Conservation (phyloP, 37 sponge, comb jelly and placozoan species). For the Eunapius fragilis region DNA sequence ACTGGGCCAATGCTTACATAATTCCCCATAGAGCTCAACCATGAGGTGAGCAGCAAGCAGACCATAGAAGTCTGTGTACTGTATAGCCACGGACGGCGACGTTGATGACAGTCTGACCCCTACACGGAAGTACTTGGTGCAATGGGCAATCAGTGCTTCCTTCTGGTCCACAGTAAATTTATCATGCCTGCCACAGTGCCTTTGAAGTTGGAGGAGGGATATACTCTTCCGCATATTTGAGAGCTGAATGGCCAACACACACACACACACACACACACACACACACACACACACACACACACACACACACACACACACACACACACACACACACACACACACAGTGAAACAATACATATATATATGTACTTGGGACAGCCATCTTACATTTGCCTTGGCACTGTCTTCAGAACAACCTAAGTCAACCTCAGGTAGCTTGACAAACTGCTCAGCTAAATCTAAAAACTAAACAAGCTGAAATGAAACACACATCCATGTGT, state of each 20-base stretch:
- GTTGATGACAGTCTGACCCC: conserved; percentile 32
- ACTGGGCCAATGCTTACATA: conserved; percentile 31
- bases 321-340: neutral
- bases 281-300: conserved; percentile 18
- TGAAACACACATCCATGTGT: neutral
- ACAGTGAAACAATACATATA: neutral
- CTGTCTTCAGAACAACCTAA: conserved; percentile 8
- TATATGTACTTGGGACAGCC: neutral
- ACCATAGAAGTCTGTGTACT: conserved; percentile 59
- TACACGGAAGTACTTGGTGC: conserved; percentile 8
- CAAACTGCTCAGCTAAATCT: conserved; percentile 14
- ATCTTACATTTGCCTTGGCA: conserved; percentile 22
- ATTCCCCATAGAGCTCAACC: conserved; percentile 57
- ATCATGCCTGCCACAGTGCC: conserved; percentile 26
- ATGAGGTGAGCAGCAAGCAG: conserved; percentile 63
- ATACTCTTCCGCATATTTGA: conserved; percentile 13
- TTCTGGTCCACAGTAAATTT: conserved; percentile 8
- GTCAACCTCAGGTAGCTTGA: conserved; percentile 3
- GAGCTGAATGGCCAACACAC: conserved; percentile 22
- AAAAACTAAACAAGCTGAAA: conserved; percentile 16
- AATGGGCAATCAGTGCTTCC: conserved; percentile 26
- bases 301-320: conserved; percentile 28
- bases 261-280: conserved; percentile 11
- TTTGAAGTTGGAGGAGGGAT: conserved; percentile 52
- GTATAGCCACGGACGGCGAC: conserved; percentile 12